Evolutionary conservation across 2,888 invertebrate species (phyloP).

Genomic region (Pachliopta kotzebuea): DNA sequence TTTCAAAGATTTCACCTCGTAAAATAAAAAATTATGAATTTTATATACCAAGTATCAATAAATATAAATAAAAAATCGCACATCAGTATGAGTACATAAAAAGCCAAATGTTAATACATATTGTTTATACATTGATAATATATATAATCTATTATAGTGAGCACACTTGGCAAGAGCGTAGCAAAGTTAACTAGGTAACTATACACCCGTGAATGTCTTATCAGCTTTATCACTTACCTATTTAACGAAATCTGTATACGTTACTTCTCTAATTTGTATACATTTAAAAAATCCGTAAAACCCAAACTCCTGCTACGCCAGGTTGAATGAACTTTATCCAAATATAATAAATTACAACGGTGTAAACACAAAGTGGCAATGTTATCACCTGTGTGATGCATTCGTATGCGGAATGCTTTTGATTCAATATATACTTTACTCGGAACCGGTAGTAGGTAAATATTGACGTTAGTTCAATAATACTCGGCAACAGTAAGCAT

Average conservation of each 20-base stretch:
- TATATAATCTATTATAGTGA: background rate
- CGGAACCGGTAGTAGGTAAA: conserved; percentile 42
- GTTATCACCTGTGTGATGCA: conserved; percentile 54
- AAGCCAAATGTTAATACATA: no score
- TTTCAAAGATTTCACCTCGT: no score
- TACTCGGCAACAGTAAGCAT: no score
- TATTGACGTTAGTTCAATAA: conserved; percentile 37
- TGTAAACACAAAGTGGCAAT: conserved; percentile 55
- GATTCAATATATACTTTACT: conserved; percentile 40
- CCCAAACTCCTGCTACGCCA: conserved; percentile 5
- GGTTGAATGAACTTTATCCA: conserved; percentile 49
- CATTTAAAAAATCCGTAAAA: conserved; percentile 8
- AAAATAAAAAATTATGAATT: no score
- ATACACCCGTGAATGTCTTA: conserved; percentile 18
- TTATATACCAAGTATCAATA: no score
- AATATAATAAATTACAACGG: conserved; percentile 45
- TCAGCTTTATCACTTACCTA: conserved; percentile 15
- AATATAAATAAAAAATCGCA: no score
- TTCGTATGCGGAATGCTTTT: conserved; percentile 42
- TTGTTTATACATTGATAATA: background rate
- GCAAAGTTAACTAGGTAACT: background rate
- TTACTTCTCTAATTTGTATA: conserved; percentile 12
- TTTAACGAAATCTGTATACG: conserved; percentile 10
- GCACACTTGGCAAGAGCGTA: background rate
- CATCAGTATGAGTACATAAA: no score